Conservation (phyloP, 2,888 invertebrate species). For the Metallyticus violacea region DNA sequence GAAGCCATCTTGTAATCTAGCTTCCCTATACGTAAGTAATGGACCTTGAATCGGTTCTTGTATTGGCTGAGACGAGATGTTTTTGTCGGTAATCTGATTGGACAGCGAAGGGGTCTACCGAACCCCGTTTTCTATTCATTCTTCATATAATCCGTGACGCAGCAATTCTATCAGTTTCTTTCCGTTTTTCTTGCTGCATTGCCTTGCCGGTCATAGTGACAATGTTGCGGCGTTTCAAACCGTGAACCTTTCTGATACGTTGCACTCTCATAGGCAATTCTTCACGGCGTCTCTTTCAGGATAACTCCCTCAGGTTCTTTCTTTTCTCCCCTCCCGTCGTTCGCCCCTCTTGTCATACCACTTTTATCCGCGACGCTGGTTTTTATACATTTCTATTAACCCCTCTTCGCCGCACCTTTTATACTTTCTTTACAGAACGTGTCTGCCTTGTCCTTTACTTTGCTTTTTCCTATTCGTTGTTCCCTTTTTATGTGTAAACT, state of each 20-base stretch:
- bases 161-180: too few relatives aligned
- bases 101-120: neutral
- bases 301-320: too few relatives aligned
- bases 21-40: neutral
- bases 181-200: neutral
- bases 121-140: neutral
- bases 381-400: conserved; percentile 1
- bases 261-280: neutral
- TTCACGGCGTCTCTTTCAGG: neutral
- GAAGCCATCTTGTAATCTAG: neutral
- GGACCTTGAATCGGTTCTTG: neutral
- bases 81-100: conserved; percentile 1
- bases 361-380: neutral
- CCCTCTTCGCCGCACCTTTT: neutral
- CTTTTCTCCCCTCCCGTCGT: neutral
- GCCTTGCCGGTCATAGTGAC: neutral
- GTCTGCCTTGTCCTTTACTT: neutral
- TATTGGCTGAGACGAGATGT: neutral
- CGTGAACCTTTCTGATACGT: conserved; percentile 8
- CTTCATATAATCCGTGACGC: conserved; percentile 10
- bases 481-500: neutral
- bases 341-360: neutral
- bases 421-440: conserved; percentile 7
- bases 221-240: neutral
- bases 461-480: neutral